Evolutionary conservation across 2,888 invertebrate species (phyloP).

Genomic region (Tryphoninae sp.): DNA sequence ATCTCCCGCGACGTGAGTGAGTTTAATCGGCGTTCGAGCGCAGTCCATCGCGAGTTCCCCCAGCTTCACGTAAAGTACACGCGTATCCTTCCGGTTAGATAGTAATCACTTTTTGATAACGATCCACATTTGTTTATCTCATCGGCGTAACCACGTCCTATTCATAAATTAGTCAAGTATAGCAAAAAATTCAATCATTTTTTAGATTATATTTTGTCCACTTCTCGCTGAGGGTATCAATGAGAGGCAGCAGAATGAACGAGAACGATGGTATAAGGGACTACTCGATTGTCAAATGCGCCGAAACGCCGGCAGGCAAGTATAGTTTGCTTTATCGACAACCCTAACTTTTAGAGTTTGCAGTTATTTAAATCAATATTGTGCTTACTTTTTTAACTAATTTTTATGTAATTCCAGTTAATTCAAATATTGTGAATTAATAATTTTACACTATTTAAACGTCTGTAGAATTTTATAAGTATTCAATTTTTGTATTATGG

Average conservation of each 20-base stretch:
- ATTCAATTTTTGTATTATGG: background rate
- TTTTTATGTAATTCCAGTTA: background rate
- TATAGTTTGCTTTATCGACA: background rate
- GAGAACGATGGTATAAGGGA: constrained; percentile 21
- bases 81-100: constrained; percentile 12
- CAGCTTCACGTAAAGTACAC: background rate
- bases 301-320: constrained; percentile 60
- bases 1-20: constrained; percentile 25
- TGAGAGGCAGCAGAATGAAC: constrained; percentile 40
- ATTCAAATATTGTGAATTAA: background rate
- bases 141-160: background rate
- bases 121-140: background rate
- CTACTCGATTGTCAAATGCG: constrained; percentile 37
- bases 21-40: constrained; percentile 22
- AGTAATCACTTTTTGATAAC: constrained; percentile 16
- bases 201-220: background rate
- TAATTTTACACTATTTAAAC: background rate
- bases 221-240: background rate
- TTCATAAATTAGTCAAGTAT: background rate
- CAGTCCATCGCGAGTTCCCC: constrained; percentile 8
- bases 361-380: too few species aligned
- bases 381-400: background rate
- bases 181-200: background rate
- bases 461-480: background rate
- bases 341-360: background rate